Conservation (phyloP, 2,888 invertebrate species). For the Lypha dubia region DNA sequence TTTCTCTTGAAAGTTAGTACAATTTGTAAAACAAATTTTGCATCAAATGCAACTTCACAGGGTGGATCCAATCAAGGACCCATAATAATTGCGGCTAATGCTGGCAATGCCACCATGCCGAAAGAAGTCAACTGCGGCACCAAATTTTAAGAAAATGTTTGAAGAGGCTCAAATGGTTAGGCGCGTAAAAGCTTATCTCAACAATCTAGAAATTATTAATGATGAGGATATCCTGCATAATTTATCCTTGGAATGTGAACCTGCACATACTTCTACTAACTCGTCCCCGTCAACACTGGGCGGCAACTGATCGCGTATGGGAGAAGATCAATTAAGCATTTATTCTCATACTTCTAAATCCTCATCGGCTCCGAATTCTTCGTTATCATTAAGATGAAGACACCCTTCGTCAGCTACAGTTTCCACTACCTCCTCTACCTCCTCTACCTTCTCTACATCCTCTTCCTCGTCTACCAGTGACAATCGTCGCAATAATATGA, state of each 20-base stretch:
- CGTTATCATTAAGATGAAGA: conserved; percentile 87
- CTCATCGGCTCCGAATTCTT: conserved; percentile 84
- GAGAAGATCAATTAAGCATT: conserved; percentile 84
- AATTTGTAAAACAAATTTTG: too few relatives aligned
- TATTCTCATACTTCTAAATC: conserved; percentile 82
- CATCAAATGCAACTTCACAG: conserved; percentile 90
- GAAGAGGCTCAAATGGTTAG: conserved; percentile 99
- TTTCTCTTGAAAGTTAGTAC: too few relatives aligned
- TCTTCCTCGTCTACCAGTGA: conserved; percentile 88
- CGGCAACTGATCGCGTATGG: conserved; percentile 74
- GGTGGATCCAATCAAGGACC: conserved; percentile 79
- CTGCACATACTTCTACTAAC: conserved; percentile 81
- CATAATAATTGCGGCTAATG: conserved; percentile 81
- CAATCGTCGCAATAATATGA: conserved; percentile 78
- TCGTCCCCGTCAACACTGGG: conserved; percentile 76
- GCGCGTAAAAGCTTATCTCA: conserved; percentile 97
- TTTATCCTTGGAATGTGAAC: conserved; percentile 95
- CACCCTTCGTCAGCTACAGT: conserved; percentile 97
- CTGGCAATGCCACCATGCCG: conserved; percentile 93
- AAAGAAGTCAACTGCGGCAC: conserved; percentile 94
- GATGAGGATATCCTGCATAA: conserved; percentile 95
- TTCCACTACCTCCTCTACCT: conserved; percentile 95
- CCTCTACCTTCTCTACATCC: too few relatives aligned
- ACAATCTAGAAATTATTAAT: conserved; percentile 92
- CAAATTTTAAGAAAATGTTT: conserved; percentile 99